These are phyloP conservation scores for Stegostoma tigrinum DNA, from an alignment of 2,113 vertebrate species.

Conservation along the genomic window DNA sequence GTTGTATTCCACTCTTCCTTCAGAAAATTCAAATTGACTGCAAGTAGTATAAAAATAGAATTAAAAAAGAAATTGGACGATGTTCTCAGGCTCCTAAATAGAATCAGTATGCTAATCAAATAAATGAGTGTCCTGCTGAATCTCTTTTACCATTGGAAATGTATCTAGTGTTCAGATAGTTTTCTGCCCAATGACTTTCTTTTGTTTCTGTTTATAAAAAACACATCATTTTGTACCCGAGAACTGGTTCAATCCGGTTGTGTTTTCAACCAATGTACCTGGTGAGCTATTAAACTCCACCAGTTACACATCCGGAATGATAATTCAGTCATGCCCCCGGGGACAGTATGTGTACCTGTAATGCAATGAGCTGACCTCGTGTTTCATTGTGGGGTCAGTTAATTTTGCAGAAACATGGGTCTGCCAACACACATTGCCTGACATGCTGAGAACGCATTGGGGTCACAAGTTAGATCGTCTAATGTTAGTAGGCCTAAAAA, in stretches of 20 bases:
- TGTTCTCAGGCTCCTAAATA: not conserved
- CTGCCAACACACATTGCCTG: not conserved
- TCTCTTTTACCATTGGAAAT: not conserved
- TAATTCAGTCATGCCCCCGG: conserved; percentile 2
- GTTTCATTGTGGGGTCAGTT: not conserved
- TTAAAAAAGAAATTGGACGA: not conserved
- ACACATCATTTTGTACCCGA: not conserved
- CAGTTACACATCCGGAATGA: not conserved
- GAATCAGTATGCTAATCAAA: not conserved
- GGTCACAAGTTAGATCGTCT: not conserved
- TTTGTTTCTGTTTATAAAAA: not conserved
- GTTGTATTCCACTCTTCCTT: too few species aligned
- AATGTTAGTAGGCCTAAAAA: not conserved
- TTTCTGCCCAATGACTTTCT: not conserved
- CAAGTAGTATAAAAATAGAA: not conserved
- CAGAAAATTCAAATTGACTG: not conserved
- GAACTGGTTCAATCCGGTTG: not conserved
- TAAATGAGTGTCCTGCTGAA: not conserved
- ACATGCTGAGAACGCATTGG: not conserved
- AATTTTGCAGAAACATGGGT: not conserved
- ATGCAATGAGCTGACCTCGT: not conserved
- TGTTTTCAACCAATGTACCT: not conserved
- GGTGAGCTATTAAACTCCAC: conserved; percentile 17
- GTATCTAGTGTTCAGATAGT: not conserved
- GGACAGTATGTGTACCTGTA: not conserved